phyloP scores from a whole-genome alignment of 1,140 invertebrate genomes.

The Papilio machaon region DNA sequence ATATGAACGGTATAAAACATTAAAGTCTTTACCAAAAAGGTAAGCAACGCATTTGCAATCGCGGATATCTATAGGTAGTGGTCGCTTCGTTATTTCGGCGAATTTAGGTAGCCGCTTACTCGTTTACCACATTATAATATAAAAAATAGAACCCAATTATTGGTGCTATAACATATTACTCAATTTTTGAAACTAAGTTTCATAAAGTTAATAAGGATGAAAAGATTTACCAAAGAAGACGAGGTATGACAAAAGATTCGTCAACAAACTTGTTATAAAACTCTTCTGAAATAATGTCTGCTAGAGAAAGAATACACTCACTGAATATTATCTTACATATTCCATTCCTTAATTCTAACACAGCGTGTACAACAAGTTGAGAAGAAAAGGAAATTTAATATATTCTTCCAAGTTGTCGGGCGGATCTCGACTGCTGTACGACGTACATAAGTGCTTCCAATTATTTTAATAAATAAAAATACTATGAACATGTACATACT shows the following conservation, averaged over 20 bases:
- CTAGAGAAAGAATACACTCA: background rate
- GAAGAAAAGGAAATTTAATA: constrained; percentile 6
- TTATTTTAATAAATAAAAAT: too few relatives aligned
- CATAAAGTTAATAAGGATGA: background rate
- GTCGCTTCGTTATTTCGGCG: too few relatives aligned
- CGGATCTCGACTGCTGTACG: too few relatives aligned
- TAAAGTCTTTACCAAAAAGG: too few relatives aligned
- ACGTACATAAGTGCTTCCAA: too few relatives aligned
- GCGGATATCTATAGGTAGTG: too few relatives aligned
- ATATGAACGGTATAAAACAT: too few relatives aligned
- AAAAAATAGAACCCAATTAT: background rate
- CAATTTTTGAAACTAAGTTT: background rate
- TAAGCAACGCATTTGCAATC: too few relatives aligned
- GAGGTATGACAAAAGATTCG: background rate
- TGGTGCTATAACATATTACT: background rate
- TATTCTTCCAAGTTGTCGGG: background rate
- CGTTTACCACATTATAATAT: too few relatives aligned
- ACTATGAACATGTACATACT: too few relatives aligned
- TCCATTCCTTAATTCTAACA: constrained; percentile 18
- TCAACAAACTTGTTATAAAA: constrained; percentile 17
- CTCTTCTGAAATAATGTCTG: background rate
- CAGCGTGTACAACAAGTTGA: constrained; percentile 2
- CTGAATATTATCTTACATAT: constrained; percentile 5
- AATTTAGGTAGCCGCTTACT: too few relatives aligned
- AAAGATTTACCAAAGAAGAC: background rate